phyloP scores from a whole-genome alignment of 2,797 vertebrate genomes.

The Enteromius treurensis region DNA sequence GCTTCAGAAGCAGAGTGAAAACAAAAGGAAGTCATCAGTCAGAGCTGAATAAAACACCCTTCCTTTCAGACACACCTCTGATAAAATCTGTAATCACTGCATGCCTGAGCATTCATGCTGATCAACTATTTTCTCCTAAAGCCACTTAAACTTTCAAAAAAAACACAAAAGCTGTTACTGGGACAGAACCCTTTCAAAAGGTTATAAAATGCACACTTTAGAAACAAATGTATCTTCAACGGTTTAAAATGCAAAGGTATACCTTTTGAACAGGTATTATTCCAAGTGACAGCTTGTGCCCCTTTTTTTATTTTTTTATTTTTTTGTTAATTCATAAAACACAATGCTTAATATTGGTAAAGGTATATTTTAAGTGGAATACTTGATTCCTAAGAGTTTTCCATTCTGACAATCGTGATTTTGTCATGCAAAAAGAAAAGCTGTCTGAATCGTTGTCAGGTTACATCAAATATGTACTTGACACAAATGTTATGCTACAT shows the following conservation, averaged over 20 bases:
- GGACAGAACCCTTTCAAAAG: too few species aligned
- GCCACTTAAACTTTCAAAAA: not conserved
- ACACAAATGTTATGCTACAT: not conserved
- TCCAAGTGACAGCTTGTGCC: too few species aligned
- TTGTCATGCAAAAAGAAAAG: not conserved
- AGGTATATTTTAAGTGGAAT: not conserved
- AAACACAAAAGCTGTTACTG: too few species aligned
- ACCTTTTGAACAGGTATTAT: too few species aligned
- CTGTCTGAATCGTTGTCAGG: too few species aligned
- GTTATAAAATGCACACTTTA: too few species aligned
- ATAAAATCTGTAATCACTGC: slow-evolving; percentile 18
- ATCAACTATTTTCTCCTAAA: not conserved
- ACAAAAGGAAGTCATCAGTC: slow-evolving; percentile 34
- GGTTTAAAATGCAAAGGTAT: too few species aligned
- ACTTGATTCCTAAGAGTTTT: not conserved
- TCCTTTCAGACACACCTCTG: slow-evolving; percentile 12
- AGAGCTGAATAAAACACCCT: slow-evolving; percentile 23
- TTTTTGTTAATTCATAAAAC: not conserved
- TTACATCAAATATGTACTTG: not conserved
- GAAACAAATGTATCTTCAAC: too few species aligned
- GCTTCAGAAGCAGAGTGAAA: not conserved
- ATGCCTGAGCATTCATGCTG: not conserved
- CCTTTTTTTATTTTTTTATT: too few species aligned
- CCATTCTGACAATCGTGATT: not conserved
- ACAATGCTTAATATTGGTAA: not conserved